A percentile compares a stretch with the other conserved stretches of the same genome.
These are phyloP conservation scores for Syrista parreyssii DNA, from an alignment of 2,888 invertebrate species.

Conservation along the genomic window DNA sequence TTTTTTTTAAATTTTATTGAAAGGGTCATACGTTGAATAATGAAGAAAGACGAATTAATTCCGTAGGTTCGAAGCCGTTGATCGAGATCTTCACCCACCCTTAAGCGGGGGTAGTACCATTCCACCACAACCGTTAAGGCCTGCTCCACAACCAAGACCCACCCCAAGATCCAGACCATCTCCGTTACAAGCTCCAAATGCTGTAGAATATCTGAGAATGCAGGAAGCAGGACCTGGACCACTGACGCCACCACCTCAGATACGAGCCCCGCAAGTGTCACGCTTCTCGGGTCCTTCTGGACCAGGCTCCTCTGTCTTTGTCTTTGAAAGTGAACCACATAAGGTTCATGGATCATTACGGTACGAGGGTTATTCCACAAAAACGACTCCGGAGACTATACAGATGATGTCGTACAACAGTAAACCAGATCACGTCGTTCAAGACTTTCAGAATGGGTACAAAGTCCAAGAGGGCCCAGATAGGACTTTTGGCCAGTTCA, in stretches of 20 bases:
- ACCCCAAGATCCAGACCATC: constrained; percentile 58
- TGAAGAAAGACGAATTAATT: background rate
- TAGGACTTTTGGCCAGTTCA: background rate
- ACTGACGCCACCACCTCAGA: constrained; percentile 55
- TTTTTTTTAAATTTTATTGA: background rate
- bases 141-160: constrained; percentile 68
- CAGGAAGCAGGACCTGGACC: constrained; percentile 55
- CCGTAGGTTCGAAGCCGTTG: constrained; percentile 60
- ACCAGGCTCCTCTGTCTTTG: constrained; percentile 38
- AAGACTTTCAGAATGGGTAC: constrained; percentile 27
- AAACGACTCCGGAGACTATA: constrained; percentile 37
- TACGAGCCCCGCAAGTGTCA: constrained; percentile 19
- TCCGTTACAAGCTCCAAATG: constrained; percentile 52
- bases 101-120: constrained; percentile 59
- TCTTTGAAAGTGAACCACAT: constrained; percentile 41
- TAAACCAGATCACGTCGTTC: background rate
- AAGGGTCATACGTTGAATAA: background rate
- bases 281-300: constrained; percentile 23
- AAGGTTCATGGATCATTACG: constrained; percentile 29
- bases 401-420: constrained; percentile 43
- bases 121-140: constrained; percentile 76
- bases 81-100: constrained; percentile 61
- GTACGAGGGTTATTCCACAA: constrained; percentile 35
- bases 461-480: constrained; percentile 15
- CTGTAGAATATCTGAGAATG: constrained; percentile 52